Base-by-base conservation (phyloP, 2,888 invertebrate genomes). In the Drepana falcataria region DNA sequence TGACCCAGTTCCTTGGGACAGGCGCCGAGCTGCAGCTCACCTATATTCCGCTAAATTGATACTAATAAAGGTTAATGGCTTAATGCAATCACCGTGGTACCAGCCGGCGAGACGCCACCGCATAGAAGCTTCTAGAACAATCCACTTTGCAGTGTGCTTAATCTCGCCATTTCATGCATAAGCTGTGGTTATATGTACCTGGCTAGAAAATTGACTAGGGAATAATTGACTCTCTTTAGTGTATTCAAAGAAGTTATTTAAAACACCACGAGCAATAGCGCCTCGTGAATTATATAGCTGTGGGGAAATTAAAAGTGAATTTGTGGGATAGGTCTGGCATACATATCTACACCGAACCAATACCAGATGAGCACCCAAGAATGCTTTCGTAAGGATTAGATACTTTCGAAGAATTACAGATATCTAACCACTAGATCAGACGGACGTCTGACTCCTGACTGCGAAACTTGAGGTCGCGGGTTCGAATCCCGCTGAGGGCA, bases 1-100 rank as follows among this genome's bases (percentile, higher is more conserved):
- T 90, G 90, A 90, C 90, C 90, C 72, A 89, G 79, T 84, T 90
- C 70, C 74, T 61, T 68, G 71, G 72, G 71, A 77, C 75, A 68
- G 69, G 68, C 70, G 65, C 67, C 65, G 66, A 73, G 73, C 71
- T 83, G 78, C 81, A 85, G 68, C 75, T 73, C 64, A 75, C 71
- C 77, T 68, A 73, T 75, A 71, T 71, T 75, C 72, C 69, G 71
- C 72, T 80, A 77, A 85, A 84, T 87, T 81, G 84, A 85, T 79
- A 80, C 77, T 81, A 83, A 85, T 83, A 83, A 75, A 81, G 77
- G 78, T 83, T 79, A 83, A 81, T 78, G 71, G 76, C 71, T 78
- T 77, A 80, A 79, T 81, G 74, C 73, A 79, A 77, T 71, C 71
- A 71, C 60, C 60, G 61, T 61, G 66, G 72, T 77, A 69, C 74